These are phyloP conservation scores for Adelosebastes latens DNA, from an alignment of 2,797 vertebrate species.

Conservation along the genomic window DNA sequence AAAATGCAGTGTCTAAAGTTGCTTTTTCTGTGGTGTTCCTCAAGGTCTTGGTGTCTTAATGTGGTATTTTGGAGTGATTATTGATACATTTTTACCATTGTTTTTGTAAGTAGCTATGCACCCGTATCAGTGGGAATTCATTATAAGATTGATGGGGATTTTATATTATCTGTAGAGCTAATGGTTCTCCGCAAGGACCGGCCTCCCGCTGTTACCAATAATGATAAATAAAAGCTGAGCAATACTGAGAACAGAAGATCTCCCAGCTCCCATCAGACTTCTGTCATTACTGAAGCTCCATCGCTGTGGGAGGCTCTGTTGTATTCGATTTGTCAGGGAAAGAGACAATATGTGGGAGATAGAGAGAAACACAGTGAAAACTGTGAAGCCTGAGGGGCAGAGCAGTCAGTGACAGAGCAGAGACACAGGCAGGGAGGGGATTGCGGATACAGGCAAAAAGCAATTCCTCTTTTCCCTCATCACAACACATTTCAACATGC, in stretches of 20 bases:
- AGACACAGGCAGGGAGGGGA: not conserved
- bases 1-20: no score
- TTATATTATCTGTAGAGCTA: not conserved
- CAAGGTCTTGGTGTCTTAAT: no score
- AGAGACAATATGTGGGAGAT: not conserved
- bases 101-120: not conserved
- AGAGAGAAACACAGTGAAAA: not conserved
- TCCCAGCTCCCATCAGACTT: constrained; percentile 21
- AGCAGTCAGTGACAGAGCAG: not conserved
- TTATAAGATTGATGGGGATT: not conserved
- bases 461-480: not conserved
- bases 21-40: no score
- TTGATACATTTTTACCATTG: no score
- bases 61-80: no score
- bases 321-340: not conserved
- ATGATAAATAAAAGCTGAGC: constrained; percentile 27
- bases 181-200: not conserved
- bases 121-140: not conserved
- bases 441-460: not conserved
- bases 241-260: not conserved
- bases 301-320: not conserved
- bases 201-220: constrained; percentile 7
- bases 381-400: not conserved
- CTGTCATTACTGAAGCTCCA: constrained; percentile 11
- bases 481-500: not conserved